A percentile compares a stretch with the other conserved stretches of the same genome.
phyloP scores from a whole-genome alignment of 1,140 invertebrate species.

The Drosophila grimshawi region DNA sequence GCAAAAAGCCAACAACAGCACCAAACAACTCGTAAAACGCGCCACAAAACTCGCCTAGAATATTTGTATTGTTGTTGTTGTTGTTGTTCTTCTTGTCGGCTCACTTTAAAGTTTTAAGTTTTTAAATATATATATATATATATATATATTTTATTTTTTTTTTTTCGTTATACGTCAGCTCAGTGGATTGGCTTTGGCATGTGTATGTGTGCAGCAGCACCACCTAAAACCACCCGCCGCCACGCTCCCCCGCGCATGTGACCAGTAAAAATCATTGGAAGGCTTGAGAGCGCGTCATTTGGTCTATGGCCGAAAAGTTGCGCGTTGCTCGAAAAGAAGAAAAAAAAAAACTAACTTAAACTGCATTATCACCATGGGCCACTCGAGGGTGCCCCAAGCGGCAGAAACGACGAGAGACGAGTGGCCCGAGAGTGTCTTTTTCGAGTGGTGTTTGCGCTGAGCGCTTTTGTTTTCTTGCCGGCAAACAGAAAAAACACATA shows the following conservation, averaged over 20 bases:
- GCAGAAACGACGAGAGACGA: conserved; percentile 44
- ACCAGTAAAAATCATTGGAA: conserved; percentile 10
- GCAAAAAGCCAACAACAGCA: conserved; percentile 8
- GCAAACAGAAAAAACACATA: conserved; percentile 61
- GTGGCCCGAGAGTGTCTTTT: conserved; percentile 74
- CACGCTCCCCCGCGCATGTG: neutral
- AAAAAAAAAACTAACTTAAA: conserved; percentile 52
- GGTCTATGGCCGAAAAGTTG: conserved; percentile 50
- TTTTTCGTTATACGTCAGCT: conserved; percentile 20
- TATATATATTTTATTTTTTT: neutral
- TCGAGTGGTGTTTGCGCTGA: conserved; percentile 68
- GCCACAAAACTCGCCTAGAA: conserved; percentile 46
- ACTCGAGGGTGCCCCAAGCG: conserved; percentile 40
- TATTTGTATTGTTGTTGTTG: conserved; percentile 13
- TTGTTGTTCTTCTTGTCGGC: conserved; percentile 61
- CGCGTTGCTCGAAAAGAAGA: conserved; percentile 28
- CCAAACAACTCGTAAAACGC: conserved; percentile 26
- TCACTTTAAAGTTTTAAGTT: conserved; percentile 65
- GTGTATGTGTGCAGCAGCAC: conserved; percentile 29
- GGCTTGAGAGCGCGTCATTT: conserved; percentile 48
- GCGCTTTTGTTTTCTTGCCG: conserved; percentile 76
- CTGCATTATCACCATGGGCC: conserved; percentile 76
- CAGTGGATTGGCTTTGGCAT: conserved; percentile 48
- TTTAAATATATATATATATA: neutral
- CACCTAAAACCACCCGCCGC: conserved; percentile 15